Conservation (phyloP, 1,140 invertebrate species). For the Octopus bimaculoides region DNA sequence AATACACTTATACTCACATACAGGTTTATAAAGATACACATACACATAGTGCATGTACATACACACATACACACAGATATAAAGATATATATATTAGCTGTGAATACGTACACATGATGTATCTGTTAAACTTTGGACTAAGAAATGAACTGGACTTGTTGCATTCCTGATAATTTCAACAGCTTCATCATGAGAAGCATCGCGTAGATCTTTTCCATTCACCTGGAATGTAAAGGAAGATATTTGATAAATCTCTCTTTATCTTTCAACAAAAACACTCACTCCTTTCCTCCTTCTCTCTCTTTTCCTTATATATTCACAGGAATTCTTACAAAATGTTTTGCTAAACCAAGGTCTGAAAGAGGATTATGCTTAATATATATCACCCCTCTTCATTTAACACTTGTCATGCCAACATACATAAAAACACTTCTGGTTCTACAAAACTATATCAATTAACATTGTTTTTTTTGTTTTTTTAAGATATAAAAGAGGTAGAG, state of each 20-base stretch:
- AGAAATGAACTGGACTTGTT: slow-evolving; percentile 82
- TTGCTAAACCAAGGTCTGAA: no score
- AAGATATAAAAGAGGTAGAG: no score
- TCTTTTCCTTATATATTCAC: no score
- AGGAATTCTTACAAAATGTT: no score
- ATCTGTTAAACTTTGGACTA: slow-evolving; percentile 84
- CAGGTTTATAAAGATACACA: background rate
- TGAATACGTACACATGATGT: slow-evolving; percentile 44
- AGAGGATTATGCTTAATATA: no score
- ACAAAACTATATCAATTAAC: no score
- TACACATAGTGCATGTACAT: background rate
- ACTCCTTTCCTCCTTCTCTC: no score
- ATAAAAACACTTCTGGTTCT: no score
- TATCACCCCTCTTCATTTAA: no score
- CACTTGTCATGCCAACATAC: no score
- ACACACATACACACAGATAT: background rate
- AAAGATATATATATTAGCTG: background rate
- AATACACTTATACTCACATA: background rate
- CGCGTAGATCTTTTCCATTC: slow-evolving; percentile 85
- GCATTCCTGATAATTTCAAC: slow-evolving; percentile 94
- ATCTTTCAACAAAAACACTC: no score
- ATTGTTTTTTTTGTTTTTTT: no score
- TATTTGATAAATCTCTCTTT: background rate
- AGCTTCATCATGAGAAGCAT: slow-evolving; percentile 88
- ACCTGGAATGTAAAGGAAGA: slow-evolving; percentile 64